These are phyloP conservation scores for Seriola quinqueradiata DNA, from an alignment of 2,113 vertebrate species.

Conservation along the genomic window DNA sequence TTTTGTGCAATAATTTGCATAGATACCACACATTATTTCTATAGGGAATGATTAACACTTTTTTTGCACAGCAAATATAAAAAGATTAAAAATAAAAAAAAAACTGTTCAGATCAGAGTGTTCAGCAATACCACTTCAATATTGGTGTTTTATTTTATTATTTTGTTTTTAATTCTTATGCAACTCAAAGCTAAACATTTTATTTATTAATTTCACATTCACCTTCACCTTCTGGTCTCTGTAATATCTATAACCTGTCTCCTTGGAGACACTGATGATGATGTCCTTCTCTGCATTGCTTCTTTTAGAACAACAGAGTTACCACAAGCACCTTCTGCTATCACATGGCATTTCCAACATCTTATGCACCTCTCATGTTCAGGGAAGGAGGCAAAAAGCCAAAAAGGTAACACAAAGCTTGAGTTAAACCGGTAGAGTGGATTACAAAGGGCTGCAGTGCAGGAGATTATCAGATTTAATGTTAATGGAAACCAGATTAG, in stretches of 20 bases:
- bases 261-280: background rate
- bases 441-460: conserved; percentile 57
- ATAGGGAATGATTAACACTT: background rate
- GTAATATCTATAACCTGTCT: background rate
- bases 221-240: background rate
- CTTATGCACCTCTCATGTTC: background rate
- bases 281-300: background rate
- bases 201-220: background rate
- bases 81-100: background rate
- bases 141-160: background rate
- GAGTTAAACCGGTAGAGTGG: conserved; percentile 51
- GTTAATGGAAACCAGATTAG: conserved; percentile 71
- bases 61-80: conserved; percentile 14
- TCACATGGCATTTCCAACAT: background rate
- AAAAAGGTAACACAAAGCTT: conserved; percentile 49
- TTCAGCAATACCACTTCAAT: background rate
- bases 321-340: background rate
- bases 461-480: conserved; percentile 66
- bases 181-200: too few species aligned
- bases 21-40: background rate
- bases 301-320: background rate
- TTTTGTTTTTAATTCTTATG: background rate
- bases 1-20: background rate
- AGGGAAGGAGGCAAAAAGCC: conserved; percentile 24
- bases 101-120: background rate